phyloP scores from a whole-genome alignment of 2,888 invertebrate species.

The Oscheius myriophilus region DNA sequence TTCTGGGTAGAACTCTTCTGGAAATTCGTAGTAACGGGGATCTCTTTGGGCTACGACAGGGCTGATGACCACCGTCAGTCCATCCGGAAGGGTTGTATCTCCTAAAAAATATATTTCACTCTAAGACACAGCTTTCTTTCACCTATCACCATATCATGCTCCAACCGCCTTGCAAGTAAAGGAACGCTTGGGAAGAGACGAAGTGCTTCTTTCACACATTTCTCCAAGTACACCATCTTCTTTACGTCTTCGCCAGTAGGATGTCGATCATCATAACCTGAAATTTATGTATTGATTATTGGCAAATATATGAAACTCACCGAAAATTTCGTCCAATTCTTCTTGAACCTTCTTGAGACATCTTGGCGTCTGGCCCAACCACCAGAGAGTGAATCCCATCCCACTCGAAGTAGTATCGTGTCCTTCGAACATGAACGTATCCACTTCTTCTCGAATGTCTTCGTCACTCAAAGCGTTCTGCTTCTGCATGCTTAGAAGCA shows the following conservation, averaged over 20 bases:
- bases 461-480: conserved; percentile 70
- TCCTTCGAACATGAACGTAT: conserved; percentile 74
- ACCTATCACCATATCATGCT: conserved; percentile 64
- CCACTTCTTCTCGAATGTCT: conserved; percentile 71
- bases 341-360: conserved; percentile 66
- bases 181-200: conserved; percentile 54
- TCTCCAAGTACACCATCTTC: conserved; percentile 54
- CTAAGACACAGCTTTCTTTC: neutral
- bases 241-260: conserved; percentile 47
- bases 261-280: conserved; percentile 24
- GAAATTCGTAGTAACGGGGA: conserved; percentile 59
- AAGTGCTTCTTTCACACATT: conserved; percentile 48
- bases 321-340: conserved; percentile 52
- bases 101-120: conserved; percentile 1
- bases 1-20: conserved; percentile 72
- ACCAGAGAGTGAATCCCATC: conserved; percentile 71
- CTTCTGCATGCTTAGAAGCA: conserved; percentile 72
- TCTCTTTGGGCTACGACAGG: conserved; percentile 71
- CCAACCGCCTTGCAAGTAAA: conserved; percentile 47
- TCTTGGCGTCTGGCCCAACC: conserved; percentile 71
- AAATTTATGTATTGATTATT: neutral
- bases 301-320: conserved; percentile 5
- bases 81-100: conserved; percentile 63
- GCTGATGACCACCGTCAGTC: conserved; percentile 62
- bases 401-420: conserved; percentile 73